Evolutionary conservation across 2,797 vertebrate species (phyloP).

Genomic region (Phalloptychus januarius): DNA sequence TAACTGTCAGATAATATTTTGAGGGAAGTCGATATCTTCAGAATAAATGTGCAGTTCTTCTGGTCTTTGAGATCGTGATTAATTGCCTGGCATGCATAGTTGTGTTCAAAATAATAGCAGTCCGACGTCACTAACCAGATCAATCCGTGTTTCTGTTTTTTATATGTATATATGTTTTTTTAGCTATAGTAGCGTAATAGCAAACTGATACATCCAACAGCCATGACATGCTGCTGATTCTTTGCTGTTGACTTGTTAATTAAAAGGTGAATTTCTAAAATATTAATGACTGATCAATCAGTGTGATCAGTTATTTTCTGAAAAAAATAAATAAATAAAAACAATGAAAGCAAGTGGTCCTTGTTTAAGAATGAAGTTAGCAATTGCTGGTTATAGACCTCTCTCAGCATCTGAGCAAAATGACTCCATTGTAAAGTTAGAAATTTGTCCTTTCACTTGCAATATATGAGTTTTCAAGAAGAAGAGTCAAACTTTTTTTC

Average conservation of each 20-base stretch:
- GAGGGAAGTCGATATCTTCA: slow-evolving; percentile 4
- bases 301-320: neutral
- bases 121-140: neutral
- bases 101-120: slow-evolving; percentile 1
- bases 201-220: neutral
- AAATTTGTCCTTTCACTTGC: too few relatives aligned
- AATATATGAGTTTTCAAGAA: too few relatives aligned
- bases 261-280: neutral
- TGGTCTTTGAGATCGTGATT: slow-evolving; percentile 1
- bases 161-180: neutral
- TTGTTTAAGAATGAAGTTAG: neutral
- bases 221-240: neutral
- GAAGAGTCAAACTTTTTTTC: neutral
- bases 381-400: neutral
- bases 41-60: neutral
- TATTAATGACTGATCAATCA: neutral
- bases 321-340: neutral
- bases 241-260: neutral
- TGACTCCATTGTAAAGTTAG: neutral
- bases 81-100: slow-evolving; percentile 3
- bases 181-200: neutral
- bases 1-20: slow-evolving; percentile 6
- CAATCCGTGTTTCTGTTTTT: neutral
- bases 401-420: neutral
- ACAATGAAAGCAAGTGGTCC: neutral